Evolutionary conservation across 2,797 vertebrate species (phyloP).

Genomic region (Babyrousa celebensis): DNA sequence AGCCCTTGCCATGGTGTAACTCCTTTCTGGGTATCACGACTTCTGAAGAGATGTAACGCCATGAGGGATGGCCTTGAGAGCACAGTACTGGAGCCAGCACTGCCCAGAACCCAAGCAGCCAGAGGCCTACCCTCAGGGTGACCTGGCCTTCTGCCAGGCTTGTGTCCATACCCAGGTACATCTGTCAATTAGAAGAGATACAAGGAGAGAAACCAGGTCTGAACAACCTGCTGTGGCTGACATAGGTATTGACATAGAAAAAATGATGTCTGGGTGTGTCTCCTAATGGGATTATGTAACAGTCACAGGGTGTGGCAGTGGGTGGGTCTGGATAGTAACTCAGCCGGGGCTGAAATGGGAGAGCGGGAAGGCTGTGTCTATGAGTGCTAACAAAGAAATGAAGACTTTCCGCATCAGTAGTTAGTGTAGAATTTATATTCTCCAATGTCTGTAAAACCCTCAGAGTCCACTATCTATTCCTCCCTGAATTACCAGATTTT

Average conservation of each 20-base stretch:
- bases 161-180: neutral
- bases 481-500: neutral
- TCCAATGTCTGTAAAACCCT: neutral
- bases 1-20: neutral
- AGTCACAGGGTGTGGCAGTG: neutral
- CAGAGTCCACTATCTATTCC: neutral
- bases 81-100: neutral
- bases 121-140: neutral
- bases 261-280: neutral
- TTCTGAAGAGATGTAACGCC: conserved; percentile 51
- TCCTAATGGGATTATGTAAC: neutral
- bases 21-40: conserved; percentile 83
- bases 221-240: neutral
- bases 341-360: neutral
- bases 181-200: accelerated
- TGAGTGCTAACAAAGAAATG: accelerated
- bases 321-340: no score
- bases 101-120: conserved; percentile 25
- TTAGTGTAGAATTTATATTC: neutral
- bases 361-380: accelerated
- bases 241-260: neutral
- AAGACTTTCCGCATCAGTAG: neutral
- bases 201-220: neutral
- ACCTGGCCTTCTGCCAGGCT: neutral
- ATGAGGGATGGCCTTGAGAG: neutral